Conservation (phyloP, 2,888 invertebrate species). For the Lepidochrysops patricia region DNA sequence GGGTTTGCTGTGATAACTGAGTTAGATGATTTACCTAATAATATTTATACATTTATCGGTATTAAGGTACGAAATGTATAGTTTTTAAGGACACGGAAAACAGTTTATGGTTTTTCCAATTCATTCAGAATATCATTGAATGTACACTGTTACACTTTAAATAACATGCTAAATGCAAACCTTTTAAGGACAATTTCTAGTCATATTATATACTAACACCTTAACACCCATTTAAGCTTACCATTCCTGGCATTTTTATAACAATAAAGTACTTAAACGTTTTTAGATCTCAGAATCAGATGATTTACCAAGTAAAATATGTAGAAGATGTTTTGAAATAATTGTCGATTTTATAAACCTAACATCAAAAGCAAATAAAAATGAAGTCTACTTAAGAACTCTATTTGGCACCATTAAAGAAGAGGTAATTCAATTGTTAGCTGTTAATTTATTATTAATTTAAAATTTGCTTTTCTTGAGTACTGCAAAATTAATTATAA, state of each 20-base stretch:
- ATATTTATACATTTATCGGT: conserved; percentile 20
- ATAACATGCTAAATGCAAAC: no score
- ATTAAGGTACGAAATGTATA: conserved; percentile 17
- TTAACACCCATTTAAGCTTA: no score
- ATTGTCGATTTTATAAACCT: conserved; percentile 35
- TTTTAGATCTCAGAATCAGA: conserved; percentile 28
- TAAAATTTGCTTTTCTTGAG: background rate
- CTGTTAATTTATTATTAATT: background rate
- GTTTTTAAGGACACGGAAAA: no score
- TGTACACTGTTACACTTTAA: no score
- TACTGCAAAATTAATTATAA: background rate
- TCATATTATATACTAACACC: no score
- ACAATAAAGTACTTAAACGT: conserved; percentile 1
- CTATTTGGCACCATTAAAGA: conserved; percentile 26
- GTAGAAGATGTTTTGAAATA: conserved; percentile 36
- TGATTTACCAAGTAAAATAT: conserved; percentile 45
- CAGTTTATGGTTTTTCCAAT: no score
- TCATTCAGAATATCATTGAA: no score
- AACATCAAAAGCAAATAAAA: conserved; percentile 33
- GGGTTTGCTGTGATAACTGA: conserved; percentile 21
- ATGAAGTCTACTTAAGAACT: conserved; percentile 35
- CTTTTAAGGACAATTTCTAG: no score
- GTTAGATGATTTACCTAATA: conserved; percentile 16
- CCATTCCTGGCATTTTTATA: no score
- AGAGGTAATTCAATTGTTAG: conserved; percentile 12